Evolutionary conservation across 2,113 vertebrate genomes (phyloP), one percentile per base, ranked within the genome.

Genomic region (Chauna torquata): DNA sequence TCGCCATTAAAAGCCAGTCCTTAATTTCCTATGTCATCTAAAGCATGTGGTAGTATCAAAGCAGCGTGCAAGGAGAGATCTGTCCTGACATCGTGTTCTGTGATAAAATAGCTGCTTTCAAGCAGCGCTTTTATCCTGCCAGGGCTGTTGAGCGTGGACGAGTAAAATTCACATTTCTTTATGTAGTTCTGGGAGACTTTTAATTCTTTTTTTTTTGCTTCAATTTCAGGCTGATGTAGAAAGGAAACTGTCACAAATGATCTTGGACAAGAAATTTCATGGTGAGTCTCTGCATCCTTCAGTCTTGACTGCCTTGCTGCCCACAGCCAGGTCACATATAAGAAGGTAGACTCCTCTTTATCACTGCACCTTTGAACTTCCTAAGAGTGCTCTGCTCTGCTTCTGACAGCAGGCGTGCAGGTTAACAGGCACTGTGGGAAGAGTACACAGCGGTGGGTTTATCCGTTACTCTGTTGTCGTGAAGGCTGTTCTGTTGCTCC

Each of bases 201-300:
- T 82, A 70, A 96, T 32, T 30, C 14, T 18, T 7, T 47, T 94
- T 82, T 86, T 58, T 96, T 62, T 97, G 93, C 70, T 98, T 97
- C 82, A 16, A 38, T 98, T 98, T 85, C 98, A 99, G 99, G 99
- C 98, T 11, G 99, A 99, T 45, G 99, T 99, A 94, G 99, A 99
- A 98, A 99, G 99, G 97, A 99, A 99, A 97, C 98, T 99, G 96
- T 99, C 99, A 96, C 99, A 99, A 98, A 99, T 99, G 99, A 99
- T 99, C 97, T 97, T 99, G 98, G 99, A 99, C 98, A 99, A 99
- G 98, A 99, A 99, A 96, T 99, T 99, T 98, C 99, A 99, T 32
- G 99, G 99, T 99, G 98, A 98, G 98, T 97, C 45, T 42, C 30
- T 64, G 42, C 61, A 5, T 45, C 68, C 49, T 52, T 44, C 40